These are phyloP conservation scores for Caenorhabditis japonica DNA, from an alignment of 2,888 invertebrate species.

Conservation along the genomic window DNA sequence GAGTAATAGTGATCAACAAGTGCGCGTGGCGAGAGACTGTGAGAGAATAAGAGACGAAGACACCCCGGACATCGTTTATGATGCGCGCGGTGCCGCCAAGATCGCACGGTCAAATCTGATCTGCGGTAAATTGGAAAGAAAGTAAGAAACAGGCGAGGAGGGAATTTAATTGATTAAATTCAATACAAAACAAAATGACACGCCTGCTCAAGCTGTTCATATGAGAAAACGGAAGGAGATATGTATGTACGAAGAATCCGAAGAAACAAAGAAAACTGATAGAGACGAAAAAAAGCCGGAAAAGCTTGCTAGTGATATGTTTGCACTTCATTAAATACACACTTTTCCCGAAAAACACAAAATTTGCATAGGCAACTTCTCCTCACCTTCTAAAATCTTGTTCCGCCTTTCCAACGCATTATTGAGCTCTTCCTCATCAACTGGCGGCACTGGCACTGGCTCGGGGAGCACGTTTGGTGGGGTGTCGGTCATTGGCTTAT, in stretches of 20 bases:
- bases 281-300: constrained; percentile 34
- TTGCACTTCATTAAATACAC: constrained; percentile 49
- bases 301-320: constrained; percentile 47
- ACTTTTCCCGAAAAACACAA: constrained; percentile 14
- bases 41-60: constrained; percentile 17
- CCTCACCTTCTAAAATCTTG: constrained; percentile 60
- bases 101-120: constrained; percentile 19
- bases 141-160: too few relatives aligned
- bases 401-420: constrained; percentile 52
- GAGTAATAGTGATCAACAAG: constrained; percentile 44
- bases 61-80: constrained; percentile 27
- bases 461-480: constrained; percentile 1
- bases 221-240: neutral
- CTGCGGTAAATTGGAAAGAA: too few relatives aligned
- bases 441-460: constrained; percentile 13
- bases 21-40: constrained; percentile 13
- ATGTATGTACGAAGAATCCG: neutral
- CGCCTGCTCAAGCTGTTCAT: constrained; percentile 1
- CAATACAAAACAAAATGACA: constrained; percentile 8
- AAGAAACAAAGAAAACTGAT: constrained; percentile 2
- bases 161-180: too few relatives aligned
- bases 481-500: constrained; percentile 14
- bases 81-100: constrained; percentile 13
- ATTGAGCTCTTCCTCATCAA: constrained; percentile 50
- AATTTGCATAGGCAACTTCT: too few relatives aligned